These are phyloP conservation scores for Carcina quercana DNA, from an alignment of 2,888 invertebrate genomes.

Conservation along the genomic window DNA sequence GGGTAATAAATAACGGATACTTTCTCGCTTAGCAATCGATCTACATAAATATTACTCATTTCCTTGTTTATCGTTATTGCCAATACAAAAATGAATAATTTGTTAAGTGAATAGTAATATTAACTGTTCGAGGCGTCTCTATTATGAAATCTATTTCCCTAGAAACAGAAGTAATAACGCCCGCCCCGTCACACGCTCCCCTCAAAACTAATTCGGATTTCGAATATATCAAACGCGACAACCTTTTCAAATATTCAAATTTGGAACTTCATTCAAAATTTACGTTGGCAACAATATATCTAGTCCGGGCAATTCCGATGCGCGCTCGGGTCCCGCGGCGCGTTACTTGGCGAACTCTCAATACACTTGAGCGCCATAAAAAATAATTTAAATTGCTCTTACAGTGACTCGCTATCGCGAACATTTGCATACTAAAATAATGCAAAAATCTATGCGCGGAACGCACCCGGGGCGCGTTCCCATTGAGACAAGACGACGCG, in stretches of 20 bases:
- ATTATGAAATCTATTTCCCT: too few species aligned
- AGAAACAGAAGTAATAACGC: too few species aligned
- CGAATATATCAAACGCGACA: too few species aligned
- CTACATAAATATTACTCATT: too few species aligned
- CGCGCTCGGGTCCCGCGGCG: constrained; percentile 31
- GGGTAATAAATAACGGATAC: constrained; percentile 2
- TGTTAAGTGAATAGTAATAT: too few species aligned
- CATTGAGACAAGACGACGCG: constrained; percentile 18
- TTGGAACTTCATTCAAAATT: constrained; percentile 53
- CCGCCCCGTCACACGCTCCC: too few species aligned
- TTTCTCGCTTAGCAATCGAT: too few species aligned
- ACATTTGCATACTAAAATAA: constrained; percentile 75
- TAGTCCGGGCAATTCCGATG: constrained; percentile 40
- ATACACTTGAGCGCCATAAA: constrained; percentile 73
- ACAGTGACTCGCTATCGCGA: constrained; percentile 66
- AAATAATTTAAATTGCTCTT: constrained; percentile 76
- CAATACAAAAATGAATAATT: too few species aligned
- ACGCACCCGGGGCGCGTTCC: constrained; percentile 42
- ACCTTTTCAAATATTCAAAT: constrained; percentile 38
- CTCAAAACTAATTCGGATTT: too few species aligned
- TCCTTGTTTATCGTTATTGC: too few species aligned
- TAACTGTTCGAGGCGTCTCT: too few species aligned
- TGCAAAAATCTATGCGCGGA: constrained; percentile 72
- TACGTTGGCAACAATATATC: constrained; percentile 46
- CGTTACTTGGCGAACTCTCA: constrained; percentile 58